A percentile compares a stretch with the other conserved stretches of the same genome.
These are phyloP conservation scores for Drosophila stalkeri DNA, from an alignment of 2,888 invertebrate species.

Conservation along the genomic window DNA sequence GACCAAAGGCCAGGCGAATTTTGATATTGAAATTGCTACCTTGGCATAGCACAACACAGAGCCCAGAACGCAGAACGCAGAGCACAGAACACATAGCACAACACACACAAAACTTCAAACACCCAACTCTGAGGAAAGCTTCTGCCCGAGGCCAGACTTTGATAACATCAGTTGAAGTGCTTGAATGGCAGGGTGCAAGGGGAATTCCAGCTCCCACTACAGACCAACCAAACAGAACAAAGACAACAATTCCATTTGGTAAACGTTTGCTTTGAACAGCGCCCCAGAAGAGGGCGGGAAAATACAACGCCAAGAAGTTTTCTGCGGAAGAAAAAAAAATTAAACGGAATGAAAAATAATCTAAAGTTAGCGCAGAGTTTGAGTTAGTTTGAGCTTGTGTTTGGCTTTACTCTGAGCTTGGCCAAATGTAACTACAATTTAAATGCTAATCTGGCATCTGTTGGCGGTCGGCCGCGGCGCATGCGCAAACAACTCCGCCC, in stretches of 20 bases:
- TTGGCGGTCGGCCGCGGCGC: conserved; percentile 61
- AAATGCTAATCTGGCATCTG: conserved; percentile 80
- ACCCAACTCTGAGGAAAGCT: conserved; percentile 65
- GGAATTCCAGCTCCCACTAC: conserved; percentile 61
- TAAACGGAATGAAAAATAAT: conserved; percentile 72
- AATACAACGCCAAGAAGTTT: conserved; percentile 59
- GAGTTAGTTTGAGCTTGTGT: conserved; percentile 38
- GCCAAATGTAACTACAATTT: conserved; percentile 79
- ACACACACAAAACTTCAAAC: conserved; percentile 25
- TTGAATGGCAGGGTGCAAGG: conserved; percentile 28
- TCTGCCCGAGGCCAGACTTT: conserved; percentile 66
- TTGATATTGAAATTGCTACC: conserved; percentile 80
- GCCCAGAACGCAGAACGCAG: conserved; percentile 9
- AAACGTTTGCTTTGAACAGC: conserved; percentile 59
- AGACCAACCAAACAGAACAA: conserved; percentile 54
- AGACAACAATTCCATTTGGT: conserved; percentile 80
- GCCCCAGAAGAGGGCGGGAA: conserved; percentile 49
- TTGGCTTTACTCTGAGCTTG: conserved; percentile 56
- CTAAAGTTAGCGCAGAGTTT: conserved; percentile 56
- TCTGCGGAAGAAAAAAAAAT: conserved; percentile 42
- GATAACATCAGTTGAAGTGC: conserved; percentile 66
- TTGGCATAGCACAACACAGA: conserved; percentile 49
- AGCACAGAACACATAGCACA: conserved; percentile 2
- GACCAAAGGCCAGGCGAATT: conserved; percentile 78
- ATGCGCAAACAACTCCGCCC: conserved; percentile 74